phyloP scores from a whole-genome alignment of 2,113 vertebrate species.

The Coptodon bakossiorum region DNA sequence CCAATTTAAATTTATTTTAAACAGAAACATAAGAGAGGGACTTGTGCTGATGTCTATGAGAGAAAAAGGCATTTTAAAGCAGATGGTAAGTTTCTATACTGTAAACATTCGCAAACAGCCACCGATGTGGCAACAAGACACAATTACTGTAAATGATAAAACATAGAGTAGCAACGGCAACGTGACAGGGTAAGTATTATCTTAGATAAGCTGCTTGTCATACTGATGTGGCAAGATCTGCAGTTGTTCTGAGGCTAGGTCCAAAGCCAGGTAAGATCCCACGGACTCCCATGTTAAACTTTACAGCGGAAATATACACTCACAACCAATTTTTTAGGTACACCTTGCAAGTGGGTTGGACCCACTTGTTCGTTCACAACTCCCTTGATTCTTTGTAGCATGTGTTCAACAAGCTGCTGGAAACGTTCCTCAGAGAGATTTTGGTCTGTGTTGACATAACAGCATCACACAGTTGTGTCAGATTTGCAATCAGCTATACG shows the following conservation, averaged over 20 bases:
- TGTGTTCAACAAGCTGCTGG: background rate
- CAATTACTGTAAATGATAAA: background rate
- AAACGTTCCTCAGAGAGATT: background rate
- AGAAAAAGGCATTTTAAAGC: background rate
- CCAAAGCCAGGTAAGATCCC: background rate
- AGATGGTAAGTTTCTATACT: background rate
- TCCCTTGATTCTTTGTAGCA: background rate
- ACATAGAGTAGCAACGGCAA: accelerated
- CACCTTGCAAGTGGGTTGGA: background rate
- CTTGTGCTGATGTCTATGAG: background rate
- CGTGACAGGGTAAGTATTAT: background rate
- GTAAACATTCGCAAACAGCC: background rate
- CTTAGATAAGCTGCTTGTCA: background rate
- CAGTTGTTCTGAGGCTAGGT: background rate
- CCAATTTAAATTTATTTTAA: background rate
- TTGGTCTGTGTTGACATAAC: background rate
- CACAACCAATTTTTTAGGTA: background rate
- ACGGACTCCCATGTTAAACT: background rate
- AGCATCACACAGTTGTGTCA: background rate
- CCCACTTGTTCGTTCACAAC: background rate
- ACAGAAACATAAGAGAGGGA: background rate
- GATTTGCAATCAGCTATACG: accelerated
- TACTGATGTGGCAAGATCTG: background rate
- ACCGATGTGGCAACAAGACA: accelerated
- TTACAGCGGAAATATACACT: background rate